Evolutionary conservation across 2,797 vertebrate genomes (phyloP), one percentile per base, ranked within the genome.

Genomic region (Coranthus polyacanthus): DNA sequence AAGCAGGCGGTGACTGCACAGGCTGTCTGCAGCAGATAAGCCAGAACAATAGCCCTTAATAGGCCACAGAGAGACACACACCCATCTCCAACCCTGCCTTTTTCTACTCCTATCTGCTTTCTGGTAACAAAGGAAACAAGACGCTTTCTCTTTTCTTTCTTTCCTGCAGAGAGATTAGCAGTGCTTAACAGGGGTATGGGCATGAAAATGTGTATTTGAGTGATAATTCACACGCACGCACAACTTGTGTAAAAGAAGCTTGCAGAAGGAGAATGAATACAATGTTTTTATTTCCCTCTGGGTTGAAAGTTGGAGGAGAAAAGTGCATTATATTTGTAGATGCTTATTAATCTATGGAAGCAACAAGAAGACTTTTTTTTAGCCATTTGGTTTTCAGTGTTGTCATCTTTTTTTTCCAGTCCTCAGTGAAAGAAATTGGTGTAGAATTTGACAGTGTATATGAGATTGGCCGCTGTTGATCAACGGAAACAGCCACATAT

Each of bases 1-100:
- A 66, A 84, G 69, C 54, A 71, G 79, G 56, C 75, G 10, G 65
- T 46, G 77, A 82, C 80, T 61, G 79, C 76, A 24, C 67, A 86
- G 79, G 79, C 94, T 96, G 92, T 88, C 90, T 90, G 88, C 82
- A 88, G 88, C 77, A 94, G 94, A 96, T 97, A 96, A 94, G 83
- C 74, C 78, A 59, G 87, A 94, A 96, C 93, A 96, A 96, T 95
- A 70, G 69, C 68, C 87, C 90, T 93, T 95, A 95, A 94, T 95
- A 95, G 92, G 78, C 93, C 81, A 79, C 81, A 90, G 89, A 89
- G 89, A 93, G 91, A 62, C 73, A 71, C 84, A 65, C 67, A 70
- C 79, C 85, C 80, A 79, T 90, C 94, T 93, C 88, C 79, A 85
- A 79, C 56, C 71, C 58, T 72, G 83, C 60, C 75, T 84, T 84